Conservation (phyloP, 37 sponge, comb jelly and placozoan genomes). For the Agelas oroides region DNA sequence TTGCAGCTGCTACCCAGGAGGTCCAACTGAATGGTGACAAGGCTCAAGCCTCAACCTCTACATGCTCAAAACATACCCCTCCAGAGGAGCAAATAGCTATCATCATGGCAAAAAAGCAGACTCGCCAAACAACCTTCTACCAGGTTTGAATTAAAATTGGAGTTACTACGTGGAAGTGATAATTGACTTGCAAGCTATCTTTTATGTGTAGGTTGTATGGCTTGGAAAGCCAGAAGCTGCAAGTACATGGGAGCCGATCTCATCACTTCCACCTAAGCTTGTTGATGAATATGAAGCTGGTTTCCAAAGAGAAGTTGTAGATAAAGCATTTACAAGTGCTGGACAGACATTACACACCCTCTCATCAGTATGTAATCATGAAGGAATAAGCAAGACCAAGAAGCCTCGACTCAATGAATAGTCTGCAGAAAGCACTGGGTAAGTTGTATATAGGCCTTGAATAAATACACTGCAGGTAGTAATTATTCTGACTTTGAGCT, state of each 20-base stretch:
- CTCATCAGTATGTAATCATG: background rate
- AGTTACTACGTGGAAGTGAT: background rate
- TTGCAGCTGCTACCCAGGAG: background rate
- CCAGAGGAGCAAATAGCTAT: background rate
- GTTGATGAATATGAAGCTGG: constrained; percentile 23
- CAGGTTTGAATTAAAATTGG: constrained; percentile 11
- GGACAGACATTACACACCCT: constrained; percentile 30
- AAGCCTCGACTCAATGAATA: background rate
- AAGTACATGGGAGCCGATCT: constrained; percentile 23
- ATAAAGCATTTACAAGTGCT: constrained; percentile 1
- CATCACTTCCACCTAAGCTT: constrained; percentile 3
- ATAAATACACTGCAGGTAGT: background rate
- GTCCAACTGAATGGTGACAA: background rate
- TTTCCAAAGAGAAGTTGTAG: background rate
- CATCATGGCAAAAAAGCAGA: constrained; percentile 1
- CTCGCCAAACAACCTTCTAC: constrained; percentile 28
- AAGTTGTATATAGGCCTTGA: background rate
- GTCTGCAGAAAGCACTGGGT: too few relatives aligned
- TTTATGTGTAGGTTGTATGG: constrained; percentile 14
- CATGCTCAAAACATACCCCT: too few relatives aligned
- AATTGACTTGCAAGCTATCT: background rate
- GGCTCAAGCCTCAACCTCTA: background rate
- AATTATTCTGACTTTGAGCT: too few relatives aligned
- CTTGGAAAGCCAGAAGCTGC: background rate
- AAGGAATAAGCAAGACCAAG: too few relatives aligned